phyloP scores from a whole-genome alignment of 1,140 invertebrate genomes.

The Polypedilum pembai region DNA sequence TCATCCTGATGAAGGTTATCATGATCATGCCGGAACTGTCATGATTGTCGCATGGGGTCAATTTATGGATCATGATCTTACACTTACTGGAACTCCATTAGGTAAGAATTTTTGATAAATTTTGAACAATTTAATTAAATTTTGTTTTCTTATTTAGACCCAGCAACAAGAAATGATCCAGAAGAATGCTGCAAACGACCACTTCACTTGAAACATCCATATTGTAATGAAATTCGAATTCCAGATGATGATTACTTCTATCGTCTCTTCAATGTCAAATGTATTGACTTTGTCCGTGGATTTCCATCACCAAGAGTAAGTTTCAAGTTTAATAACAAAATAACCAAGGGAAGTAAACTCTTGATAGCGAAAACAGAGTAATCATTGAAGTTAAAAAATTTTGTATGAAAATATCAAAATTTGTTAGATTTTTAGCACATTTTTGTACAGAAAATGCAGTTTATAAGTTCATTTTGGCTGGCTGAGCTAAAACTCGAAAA shows the following conservation, averaged over 20 bases:
- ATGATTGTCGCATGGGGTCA: constrained; percentile 92
- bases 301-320: constrained; percentile 65
- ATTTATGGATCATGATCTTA: constrained; percentile 92
- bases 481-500: too few species aligned
- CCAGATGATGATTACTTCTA: constrained; percentile 90
- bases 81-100: constrained; percentile 75
- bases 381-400: too few species aligned
- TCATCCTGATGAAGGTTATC: constrained; percentile 84
- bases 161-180: constrained; percentile 74
- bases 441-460: too few species aligned
- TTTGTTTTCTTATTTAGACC: constrained; percentile 49
- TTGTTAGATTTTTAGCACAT: too few species aligned
- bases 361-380: too few species aligned
- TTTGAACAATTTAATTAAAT: neutral
- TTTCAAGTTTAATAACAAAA: too few species aligned
- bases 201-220: constrained; percentile 72
- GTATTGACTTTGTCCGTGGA: constrained; percentile 79
- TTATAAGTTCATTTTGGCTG: too few species aligned
- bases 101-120: constrained; percentile 48
- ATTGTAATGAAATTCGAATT: constrained; percentile 83
- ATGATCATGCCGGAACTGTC: constrained; percentile 88
- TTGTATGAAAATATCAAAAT: too few species aligned
- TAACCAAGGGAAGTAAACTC: too few species aligned
- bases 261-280: constrained; percentile 70
- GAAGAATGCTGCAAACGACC: constrained; percentile 79